phyloP scores from a whole-genome alignment of 2,797 vertebrate species.

The Thamnophis elegans region DNA sequence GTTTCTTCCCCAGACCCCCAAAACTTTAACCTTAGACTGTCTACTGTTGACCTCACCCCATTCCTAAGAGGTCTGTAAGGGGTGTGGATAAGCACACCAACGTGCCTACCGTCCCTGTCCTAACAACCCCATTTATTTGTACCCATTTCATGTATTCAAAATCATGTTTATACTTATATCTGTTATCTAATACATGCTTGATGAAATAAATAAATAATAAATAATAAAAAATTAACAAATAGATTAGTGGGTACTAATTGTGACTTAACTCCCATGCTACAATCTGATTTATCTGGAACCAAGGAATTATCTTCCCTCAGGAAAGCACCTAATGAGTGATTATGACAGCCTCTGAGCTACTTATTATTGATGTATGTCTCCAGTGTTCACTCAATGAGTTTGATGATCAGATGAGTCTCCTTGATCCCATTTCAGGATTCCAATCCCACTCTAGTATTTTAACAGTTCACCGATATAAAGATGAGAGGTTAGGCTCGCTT shows the following conservation, averaged over 20 bases:
- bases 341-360: neutral
- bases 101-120: no score
- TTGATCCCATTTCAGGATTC: neutral
- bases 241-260: neutral
- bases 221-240: no score
- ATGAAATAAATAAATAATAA: no score
- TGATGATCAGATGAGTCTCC: neutral
- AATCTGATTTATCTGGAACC: neutral
- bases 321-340: neutral
- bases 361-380: neutral
- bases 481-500: neutral
- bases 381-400: neutral
- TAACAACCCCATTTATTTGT: no score
- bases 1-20: no score
- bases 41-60: no score
- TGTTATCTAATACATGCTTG: no score
- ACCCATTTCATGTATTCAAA: no score
- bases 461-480: neutral
- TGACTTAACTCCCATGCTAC: neutral
- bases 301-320: neutral
- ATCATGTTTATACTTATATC: no score
- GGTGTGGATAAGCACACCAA: no score
- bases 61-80: no score
- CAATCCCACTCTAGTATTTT: neutral
- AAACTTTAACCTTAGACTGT: no score